phyloP scores from a whole-genome alignment of 2,888 invertebrate genomes.

The Drosophila borealis region DNA sequence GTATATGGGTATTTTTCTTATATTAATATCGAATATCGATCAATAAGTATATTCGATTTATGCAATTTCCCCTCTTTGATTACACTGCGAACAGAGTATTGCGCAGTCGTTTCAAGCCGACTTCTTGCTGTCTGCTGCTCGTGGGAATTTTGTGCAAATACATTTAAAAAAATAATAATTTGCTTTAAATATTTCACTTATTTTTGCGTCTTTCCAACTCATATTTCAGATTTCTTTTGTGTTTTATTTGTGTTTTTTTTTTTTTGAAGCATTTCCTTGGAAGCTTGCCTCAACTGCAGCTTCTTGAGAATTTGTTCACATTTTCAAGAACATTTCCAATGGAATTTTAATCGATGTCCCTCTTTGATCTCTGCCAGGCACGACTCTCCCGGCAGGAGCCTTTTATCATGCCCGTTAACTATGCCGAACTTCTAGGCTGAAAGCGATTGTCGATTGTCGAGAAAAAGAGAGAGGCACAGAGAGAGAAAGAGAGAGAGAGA shows the following conservation, averaged over 20 bases:
- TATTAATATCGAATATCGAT: no score
- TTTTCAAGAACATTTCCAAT: conserved; percentile 30
- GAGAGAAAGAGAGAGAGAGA: background rate
- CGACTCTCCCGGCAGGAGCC: conserved; percentile 16
- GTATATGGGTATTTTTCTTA: no score
- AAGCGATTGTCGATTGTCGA: conserved; percentile 18
- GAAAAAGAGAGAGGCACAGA: background rate
- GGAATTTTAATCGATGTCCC: conserved; percentile 67
- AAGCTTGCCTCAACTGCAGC: conserved; percentile 11
- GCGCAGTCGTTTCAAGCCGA: background rate
- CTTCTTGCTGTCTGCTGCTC: no score
- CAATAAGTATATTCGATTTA: no score
- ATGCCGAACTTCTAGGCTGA: conserved; percentile 35
- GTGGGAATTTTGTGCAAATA: background rate
- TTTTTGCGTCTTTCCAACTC: background rate
- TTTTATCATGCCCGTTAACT: conserved; percentile 36
- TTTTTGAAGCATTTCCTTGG: conserved; percentile 8
- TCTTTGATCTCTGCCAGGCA: conserved; percentile 64
- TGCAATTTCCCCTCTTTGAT: no score
- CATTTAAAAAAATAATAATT: background rate
- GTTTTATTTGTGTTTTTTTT: background rate
- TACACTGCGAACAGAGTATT: background rate
- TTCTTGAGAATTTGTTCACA: conserved; percentile 28
- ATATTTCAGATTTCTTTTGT: background rate
- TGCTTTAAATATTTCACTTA: background rate